Conservation (phyloP, 2,113 vertebrate genomes). For the Pseudorectes ferrugineus region DNA sequence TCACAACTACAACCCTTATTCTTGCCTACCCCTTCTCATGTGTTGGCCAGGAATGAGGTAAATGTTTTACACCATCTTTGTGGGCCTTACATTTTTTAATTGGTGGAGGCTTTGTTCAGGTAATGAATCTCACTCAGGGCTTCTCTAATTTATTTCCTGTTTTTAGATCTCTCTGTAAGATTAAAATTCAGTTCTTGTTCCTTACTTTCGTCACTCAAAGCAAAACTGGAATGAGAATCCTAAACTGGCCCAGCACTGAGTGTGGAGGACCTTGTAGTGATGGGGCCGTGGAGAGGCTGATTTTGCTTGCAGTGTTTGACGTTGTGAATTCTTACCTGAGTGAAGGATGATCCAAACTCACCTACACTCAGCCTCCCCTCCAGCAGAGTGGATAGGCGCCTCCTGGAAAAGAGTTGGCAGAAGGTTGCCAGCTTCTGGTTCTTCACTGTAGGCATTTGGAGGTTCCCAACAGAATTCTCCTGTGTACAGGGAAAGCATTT, state of each 20-base stretch:
- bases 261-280: neutral
- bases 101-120: neutral
- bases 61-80: neutral
- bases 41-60: neutral
- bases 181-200: neutral
- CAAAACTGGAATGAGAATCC: neutral
- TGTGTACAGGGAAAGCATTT: neutral
- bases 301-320: neutral
- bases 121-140: neutral
- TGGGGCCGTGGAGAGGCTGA: neutral
- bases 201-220: neutral
- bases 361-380: neutral
- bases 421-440: neutral
- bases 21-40: neutral
- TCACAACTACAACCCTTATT: neutral
- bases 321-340: neutral
- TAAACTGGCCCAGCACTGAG: neutral
- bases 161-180: neutral
- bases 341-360: accelerated
- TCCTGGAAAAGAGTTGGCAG: neutral
- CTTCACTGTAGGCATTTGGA: accelerated
- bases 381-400: neutral
- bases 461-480: neutral
- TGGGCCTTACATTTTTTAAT: neutral
- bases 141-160: neutral